phyloP scores from a whole-genome alignment of 2,113 vertebrate genomes.

The Platysternon megacephalum region DNA sequence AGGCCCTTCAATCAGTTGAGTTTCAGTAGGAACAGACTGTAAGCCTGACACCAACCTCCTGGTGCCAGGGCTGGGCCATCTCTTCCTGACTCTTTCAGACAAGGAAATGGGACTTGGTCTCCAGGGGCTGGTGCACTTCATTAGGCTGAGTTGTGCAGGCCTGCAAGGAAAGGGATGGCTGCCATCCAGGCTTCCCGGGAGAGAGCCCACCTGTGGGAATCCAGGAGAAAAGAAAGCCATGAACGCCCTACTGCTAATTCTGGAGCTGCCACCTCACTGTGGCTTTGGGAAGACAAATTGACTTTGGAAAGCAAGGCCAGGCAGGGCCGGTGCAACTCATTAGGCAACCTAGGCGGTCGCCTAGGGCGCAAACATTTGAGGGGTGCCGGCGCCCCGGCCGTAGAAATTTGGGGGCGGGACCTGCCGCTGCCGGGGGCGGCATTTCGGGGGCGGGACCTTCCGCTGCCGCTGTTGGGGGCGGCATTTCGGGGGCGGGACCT shows the following conservation, averaged over 20 bases:
- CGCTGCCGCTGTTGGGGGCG: no score
- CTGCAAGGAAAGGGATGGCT: background rate
- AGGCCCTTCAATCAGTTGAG: background rate
- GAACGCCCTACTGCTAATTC: background rate
- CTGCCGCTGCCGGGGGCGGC: no score
- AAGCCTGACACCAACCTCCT: background rate
- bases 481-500: no score
- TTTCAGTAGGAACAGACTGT: accelerated
- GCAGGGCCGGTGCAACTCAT: no score
- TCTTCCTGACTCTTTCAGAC: accelerated
- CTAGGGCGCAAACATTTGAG: no score
- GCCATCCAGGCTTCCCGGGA: no score
- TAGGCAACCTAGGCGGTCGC: no score
- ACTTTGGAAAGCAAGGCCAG: background rate
- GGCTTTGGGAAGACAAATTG: background rate
- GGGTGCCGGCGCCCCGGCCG: no score
- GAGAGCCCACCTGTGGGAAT: background rate
- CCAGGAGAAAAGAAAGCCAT: background rate
- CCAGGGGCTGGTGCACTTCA: accelerated
- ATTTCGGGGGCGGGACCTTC: no score
- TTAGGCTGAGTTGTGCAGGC: background rate
- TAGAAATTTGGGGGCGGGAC: no score
- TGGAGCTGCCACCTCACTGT: background rate
- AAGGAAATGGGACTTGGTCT: accelerated
- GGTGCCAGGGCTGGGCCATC: background rate